phyloP scores from a whole-genome alignment of 1,140 invertebrate species.

The Bombus vancouverensis region DNA sequence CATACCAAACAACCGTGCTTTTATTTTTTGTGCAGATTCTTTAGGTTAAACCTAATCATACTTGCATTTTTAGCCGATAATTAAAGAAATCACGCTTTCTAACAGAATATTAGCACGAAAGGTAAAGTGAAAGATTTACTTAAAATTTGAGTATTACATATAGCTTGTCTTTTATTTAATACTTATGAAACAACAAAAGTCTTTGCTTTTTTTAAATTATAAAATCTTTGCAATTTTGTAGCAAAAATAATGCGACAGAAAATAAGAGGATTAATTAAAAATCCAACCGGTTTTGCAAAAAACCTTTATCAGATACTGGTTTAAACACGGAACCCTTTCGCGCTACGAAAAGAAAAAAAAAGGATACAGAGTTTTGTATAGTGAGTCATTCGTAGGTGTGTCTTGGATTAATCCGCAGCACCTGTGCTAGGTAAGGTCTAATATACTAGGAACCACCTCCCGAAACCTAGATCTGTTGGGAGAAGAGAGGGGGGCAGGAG shows the following conservation, averaged over 20 bases:
- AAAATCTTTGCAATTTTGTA: neutral
- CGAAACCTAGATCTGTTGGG: conserved; percentile 9
- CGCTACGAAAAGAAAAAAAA: conserved; percentile 34
- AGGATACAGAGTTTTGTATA: conserved; percentile 46
- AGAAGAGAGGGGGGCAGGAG: too few relatives aligned
- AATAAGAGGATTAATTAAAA: neutral
- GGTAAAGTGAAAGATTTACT: neutral
- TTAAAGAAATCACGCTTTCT: neutral
- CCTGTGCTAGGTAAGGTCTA: conserved; percentile 53
- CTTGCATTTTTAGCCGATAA: conserved; percentile 15
- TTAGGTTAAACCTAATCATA: conserved; percentile 5
- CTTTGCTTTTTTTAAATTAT: neutral
- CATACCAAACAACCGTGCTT: conserved; percentile 63
- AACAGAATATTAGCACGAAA: neutral
- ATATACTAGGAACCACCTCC: conserved; percentile 26
- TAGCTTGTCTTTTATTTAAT: neutral
- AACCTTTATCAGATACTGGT: conserved; percentile 3
- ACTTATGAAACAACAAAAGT: too few relatives aligned
- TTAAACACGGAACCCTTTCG: conserved; percentile 35
- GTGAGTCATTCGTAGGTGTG: conserved; percentile 64
- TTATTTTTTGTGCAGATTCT: conserved; percentile 51
- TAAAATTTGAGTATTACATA: neutral
- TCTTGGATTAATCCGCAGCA: conserved; percentile 57
- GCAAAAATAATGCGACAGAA: neutral
- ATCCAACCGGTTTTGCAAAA: neutral